Evolutionary conservation across 1,140 invertebrate species (phyloP).

Genomic region (Drosophila kurseongensis): DNA sequence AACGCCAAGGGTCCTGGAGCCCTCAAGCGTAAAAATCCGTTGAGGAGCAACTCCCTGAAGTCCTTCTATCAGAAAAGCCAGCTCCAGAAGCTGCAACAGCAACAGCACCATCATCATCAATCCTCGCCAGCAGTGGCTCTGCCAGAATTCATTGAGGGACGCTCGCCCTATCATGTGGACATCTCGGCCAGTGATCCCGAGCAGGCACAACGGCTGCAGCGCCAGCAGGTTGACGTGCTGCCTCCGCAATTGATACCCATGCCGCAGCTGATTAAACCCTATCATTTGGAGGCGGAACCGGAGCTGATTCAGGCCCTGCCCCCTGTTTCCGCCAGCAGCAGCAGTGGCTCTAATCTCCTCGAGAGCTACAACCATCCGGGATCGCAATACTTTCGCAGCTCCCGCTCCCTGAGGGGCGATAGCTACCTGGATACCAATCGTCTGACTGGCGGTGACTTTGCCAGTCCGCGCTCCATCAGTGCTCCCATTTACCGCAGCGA

Average conservation of each 20-base stretch:
- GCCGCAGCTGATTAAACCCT: conserved; percentile 81
- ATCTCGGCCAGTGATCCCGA: conserved; percentile 67
- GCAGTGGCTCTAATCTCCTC: conserved; percentile 57
- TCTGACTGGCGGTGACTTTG: conserved; percentile 11
- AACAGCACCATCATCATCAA: conserved; percentile 34
- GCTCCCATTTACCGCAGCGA: conserved; percentile 62
- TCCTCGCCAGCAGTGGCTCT: conserved; percentile 14
- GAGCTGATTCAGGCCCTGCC: conserved; percentile 78
- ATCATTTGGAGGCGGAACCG: conserved; percentile 75
- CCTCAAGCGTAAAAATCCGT: conserved; percentile 57
- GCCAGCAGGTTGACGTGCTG: conserved; percentile 79
- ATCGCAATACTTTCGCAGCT: conserved; percentile 72
- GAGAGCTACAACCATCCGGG: conserved; percentile 57
- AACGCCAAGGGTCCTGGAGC: conserved; percentile 18
- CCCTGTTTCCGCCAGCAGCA: conserved; percentile 41
- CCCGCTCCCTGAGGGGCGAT: conserved; percentile 69
- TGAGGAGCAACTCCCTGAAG: conserved; percentile 40
- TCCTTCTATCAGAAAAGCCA: conserved; percentile 56
- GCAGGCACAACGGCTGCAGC: conserved; percentile 64
- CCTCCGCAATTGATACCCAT: conserved; percentile 70
- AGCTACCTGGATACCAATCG: conserved; percentile 74
- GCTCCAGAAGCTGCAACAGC: conserved; percentile 19
- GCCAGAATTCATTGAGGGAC: conserved; percentile 86
- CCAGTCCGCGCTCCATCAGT: conserved; percentile 53
- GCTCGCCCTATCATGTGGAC: conserved; percentile 86